Base-by-base conservation (phyloP, 2,888 invertebrate species). In the Hecatera dysodea region DNA sequence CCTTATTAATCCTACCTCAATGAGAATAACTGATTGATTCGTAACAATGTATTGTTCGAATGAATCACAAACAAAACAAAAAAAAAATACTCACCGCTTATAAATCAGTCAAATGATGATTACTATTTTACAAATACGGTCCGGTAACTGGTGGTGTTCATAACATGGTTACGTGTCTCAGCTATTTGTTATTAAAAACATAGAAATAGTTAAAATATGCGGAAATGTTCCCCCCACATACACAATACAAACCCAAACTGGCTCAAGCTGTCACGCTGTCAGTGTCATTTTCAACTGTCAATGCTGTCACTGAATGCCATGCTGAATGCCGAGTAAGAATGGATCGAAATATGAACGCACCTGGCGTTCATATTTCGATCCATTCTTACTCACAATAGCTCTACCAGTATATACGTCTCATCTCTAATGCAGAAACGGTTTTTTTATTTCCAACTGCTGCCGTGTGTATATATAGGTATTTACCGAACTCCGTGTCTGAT, bases 111-210 rank as follows among this genome's bases (percentile, higher is more conserved):
- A 66, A 67, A 56, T 59, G 33, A 55, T 77, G 33, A 59, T 59
- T 44, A 59, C 42, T 53, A 57, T 42, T 60, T 52, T 29, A 63
- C n/a, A 60, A 48, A 60, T 52, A 64, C 19, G n/a, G 36, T 60
- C 27, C 42, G n/a, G 4, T 39, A 29, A 27, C 17, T 53, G 12
- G 11, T 57, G 36, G 22, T 62, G 12, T 53, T 80, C 59, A 81
- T 72, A 81, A 69, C 82, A 81, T 78, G 48, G n/a, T 81, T 72
- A 67, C 75, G 68, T 64, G 60, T n/a, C 36, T 29, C 29, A n/a
- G 11, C 22, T 60, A 55, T 72, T 78, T 67, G 65, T 63, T 74
- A 52, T 62, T 61, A 48, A 50, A 73, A 55, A 68, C 72, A 71
- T 44, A 63, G 65, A 67, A 78, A 60, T 46, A 22, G n/a, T 39